These are phyloP conservation scores for Drosophila neonasuta DNA, from an alignment of 2,888 invertebrate species.

Conservation along the genomic window DNA sequence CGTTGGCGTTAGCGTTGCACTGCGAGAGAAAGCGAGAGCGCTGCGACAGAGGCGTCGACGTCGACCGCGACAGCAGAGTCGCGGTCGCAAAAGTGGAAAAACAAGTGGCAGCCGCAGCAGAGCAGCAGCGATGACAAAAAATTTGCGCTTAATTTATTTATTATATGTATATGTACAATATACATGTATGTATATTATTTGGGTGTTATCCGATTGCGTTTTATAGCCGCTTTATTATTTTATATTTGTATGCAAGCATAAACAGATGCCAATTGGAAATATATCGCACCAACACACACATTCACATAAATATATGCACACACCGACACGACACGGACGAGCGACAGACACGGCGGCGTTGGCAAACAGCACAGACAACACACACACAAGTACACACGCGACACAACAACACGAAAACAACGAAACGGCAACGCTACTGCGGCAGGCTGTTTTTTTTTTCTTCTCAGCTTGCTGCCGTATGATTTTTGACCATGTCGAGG, in stretches of 20 bases:
- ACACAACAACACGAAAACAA: conserved; percentile 60
- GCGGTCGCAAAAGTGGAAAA: conserved; percentile 62
- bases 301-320: conserved; percentile 18
- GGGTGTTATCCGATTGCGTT: conserved; percentile 21
- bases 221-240: conserved; percentile 28
- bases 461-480: conserved; percentile 54
- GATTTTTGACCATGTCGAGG: conserved; percentile 59
- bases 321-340: conserved; percentile 29
- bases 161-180: neutral
- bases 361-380: conserved; percentile 45
- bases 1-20: conserved; percentile 49
- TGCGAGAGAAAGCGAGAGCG: conserved; percentile 61
- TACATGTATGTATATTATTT: conserved; percentile 13
- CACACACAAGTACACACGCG: conserved; percentile 35
- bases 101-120: conserved; percentile 54
- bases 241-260: conserved; percentile 35
- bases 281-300: conserved; percentile 34
- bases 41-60: conserved; percentile 23
- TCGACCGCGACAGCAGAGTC: conserved; percentile 24
- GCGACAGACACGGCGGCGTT: conserved; percentile 60
- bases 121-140: conserved; percentile 26
- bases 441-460: conserved; percentile 35
- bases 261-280: conserved; percentile 60
- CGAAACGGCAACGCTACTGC: conserved; percentile 41
- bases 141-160: conserved; percentile 41